phyloP scores from a whole-genome alignment of 2,113 vertebrate genomes.

The Psittacula cyanocephala region DNA sequence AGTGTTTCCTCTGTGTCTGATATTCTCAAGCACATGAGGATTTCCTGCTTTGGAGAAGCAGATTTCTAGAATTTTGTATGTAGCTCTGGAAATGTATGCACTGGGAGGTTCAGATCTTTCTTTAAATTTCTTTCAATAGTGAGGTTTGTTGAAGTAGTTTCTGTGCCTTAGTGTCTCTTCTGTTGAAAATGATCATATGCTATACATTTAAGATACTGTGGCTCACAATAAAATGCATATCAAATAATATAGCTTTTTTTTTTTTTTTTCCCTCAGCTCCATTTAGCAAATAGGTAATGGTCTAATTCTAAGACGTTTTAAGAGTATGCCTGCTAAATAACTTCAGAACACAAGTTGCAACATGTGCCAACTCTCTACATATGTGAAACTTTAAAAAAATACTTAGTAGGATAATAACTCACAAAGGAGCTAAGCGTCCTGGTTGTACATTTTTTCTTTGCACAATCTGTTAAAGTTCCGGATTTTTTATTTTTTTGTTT shows the following conservation, averaged over 20 bases:
- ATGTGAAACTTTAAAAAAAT: conserved; percentile 72
- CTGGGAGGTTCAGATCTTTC: neutral
- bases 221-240: neutral
- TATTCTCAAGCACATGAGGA: neutral
- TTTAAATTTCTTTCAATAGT: neutral
- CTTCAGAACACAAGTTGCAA: conserved; percentile 56
- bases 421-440: conserved; percentile 61
- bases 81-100: neutral
- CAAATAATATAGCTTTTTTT: neutral
- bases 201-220: neutral
- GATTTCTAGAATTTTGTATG: neutral
- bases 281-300: conserved; percentile 20
- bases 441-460: conserved; percentile 56
- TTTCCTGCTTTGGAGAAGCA: neutral
- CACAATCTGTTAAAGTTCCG: conserved; percentile 63
- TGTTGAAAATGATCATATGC: neutral
- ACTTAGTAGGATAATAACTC: conserved; percentile 51
- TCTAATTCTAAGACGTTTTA: conserved; percentile 37
- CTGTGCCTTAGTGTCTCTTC: neutral
- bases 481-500: neutral
- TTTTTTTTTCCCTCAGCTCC: neutral
- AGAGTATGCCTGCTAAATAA: conserved; percentile 54
- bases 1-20: neutral
- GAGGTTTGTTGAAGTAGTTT: neutral
- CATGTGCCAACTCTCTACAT: conserved; percentile 39